These are phyloP conservation scores for Aldrovandia affinis DNA, from an alignment of 2,797 vertebrate species.

Conservation along the genomic window DNA sequence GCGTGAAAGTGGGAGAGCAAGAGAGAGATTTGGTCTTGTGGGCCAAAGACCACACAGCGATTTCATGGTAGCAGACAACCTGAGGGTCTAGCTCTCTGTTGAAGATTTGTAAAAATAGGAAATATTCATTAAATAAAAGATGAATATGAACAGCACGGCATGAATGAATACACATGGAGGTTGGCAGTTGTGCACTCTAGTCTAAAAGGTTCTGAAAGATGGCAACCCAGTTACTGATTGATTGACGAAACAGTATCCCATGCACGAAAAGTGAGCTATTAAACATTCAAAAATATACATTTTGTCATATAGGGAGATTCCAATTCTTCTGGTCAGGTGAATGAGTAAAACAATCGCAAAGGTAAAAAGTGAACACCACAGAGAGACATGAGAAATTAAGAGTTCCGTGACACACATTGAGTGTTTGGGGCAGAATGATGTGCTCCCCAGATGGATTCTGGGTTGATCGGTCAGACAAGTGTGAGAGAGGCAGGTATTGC, in stretches of 20 bases:
- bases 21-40: not conserved
- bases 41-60: not conserved
- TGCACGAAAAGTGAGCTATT: not conserved
- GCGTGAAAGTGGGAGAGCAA: not conserved
- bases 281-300: not conserved
- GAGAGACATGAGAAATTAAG: too few species aligned
- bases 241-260: not conserved
- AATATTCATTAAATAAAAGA: not conserved
- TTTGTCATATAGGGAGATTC: not conserved
- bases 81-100: conserved; percentile 3
- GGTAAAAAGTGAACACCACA: not conserved
- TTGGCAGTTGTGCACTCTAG: not conserved
- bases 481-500: too few species aligned
- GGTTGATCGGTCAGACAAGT: too few species aligned
- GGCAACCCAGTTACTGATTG: not conserved
- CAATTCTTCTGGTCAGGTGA: not conserved
- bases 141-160: not conserved
- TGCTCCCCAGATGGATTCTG: too few species aligned
- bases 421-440: too few species aligned
- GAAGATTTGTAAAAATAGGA: conserved; percentile 3
- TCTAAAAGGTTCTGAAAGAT: not conserved
- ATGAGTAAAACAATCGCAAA: not conserved
- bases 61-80: not conserved
- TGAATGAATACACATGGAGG: not conserved
- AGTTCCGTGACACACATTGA: too few species aligned